Percentiles rank a stretch among this genome's conserved stretches.
phyloP scores from a whole-genome alignment of 2,888 invertebrate genomes.

The Dynastes grantii region DNA sequence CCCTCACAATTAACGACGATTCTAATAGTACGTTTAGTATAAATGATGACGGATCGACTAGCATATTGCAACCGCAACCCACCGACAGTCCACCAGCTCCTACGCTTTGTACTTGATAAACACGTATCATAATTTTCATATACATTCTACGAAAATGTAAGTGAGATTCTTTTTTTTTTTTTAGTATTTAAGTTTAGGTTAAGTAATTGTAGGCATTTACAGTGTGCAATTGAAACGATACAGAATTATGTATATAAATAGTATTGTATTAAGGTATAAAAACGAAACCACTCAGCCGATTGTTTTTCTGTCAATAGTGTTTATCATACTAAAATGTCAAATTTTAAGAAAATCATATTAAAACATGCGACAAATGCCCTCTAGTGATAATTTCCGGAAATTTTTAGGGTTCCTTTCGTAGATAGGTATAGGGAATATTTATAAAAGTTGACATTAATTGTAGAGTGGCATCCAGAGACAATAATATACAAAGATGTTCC shows the following conservation, averaged over 20 bases:
- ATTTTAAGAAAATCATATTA: too few relatives aligned
- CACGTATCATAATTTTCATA: slow-evolving; percentile 36
- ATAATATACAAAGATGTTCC: too few relatives aligned
- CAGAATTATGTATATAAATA: too few relatives aligned
- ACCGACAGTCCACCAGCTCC: slow-evolving; percentile 58
- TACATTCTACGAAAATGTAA: slow-evolving; percentile 53
- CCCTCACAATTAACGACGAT: slow-evolving; percentile 69
- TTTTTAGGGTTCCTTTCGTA: too few relatives aligned
- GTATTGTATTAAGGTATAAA: background rate
- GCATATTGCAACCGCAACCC: slow-evolving; percentile 55
- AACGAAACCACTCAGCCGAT: background rate
- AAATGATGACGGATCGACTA: slow-evolving; percentile 60
- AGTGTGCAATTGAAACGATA: background rate
- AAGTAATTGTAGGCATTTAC: background rate
- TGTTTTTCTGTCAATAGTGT: too few relatives aligned
- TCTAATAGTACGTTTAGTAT: slow-evolving; percentile 69
- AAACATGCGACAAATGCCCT: too few relatives aligned
- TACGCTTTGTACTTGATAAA: slow-evolving; percentile 66
- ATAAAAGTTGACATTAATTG: too few relatives aligned
- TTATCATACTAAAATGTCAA: too few relatives aligned
- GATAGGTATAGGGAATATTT: too few relatives aligned
- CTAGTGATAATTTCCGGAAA: too few relatives aligned
- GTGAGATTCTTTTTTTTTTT: slow-evolving; percentile 39
- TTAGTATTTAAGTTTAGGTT: too few relatives aligned
- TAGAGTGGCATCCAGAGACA: too few relatives aligned